These are phyloP conservation scores for Melinaea menophilus DNA, from an alignment of 2,888 invertebrate species.

Conservation along the genomic window DNA sequence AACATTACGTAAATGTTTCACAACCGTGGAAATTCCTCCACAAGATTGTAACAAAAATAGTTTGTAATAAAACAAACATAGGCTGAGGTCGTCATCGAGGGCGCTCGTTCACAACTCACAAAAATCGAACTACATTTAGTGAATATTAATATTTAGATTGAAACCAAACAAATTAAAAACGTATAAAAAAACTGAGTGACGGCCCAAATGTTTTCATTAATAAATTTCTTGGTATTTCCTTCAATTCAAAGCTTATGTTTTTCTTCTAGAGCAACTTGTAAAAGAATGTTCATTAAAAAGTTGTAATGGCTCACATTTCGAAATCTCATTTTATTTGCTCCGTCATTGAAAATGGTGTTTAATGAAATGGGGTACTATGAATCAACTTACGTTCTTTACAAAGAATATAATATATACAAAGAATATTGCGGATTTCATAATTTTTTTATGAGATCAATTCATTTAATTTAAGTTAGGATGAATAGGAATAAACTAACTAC, in stretches of 20 bases:
- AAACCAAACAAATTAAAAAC: no score
- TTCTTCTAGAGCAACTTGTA: background rate
- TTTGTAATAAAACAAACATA: background rate
- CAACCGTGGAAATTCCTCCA: background rate
- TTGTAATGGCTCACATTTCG: background rate
- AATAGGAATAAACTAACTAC: no score
- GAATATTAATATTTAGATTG: no score
- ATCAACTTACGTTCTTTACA: background rate
- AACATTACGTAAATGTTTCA: background rate
- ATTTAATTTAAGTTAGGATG: no score
- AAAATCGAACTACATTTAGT: no score
- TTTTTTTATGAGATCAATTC: no score
- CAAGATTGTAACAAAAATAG: background rate
- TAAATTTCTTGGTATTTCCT: background rate
- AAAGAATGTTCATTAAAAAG: conserved; percentile 1
- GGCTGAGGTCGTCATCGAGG: no score
- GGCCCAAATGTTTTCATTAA: background rate
- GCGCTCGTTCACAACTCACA: no score
- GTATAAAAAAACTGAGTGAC: background rate
- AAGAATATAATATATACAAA: no score
- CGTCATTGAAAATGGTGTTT: background rate
- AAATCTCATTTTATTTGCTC: conserved; percentile 2
- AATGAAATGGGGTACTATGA: background rate
- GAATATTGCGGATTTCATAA: no score
- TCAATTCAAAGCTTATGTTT: background rate